Conservation (phyloP, 2,113 vertebrate species). For the Acanthochromis polyacanthus region DNA sequence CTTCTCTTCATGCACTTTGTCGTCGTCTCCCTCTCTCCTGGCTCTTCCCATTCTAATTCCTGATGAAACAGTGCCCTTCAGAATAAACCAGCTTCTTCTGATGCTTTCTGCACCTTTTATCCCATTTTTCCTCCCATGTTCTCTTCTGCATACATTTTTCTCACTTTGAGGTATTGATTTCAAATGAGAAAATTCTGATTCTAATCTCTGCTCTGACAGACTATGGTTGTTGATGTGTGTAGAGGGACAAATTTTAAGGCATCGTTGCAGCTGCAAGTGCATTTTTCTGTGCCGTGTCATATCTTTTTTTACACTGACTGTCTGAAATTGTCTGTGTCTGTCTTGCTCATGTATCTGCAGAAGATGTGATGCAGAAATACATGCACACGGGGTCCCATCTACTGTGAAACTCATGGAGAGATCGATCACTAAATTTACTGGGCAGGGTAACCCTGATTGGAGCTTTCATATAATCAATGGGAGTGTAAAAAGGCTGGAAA, state of each 20-base stretch:
- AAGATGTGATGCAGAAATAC: constrained; percentile 15
- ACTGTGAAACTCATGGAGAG: constrained; percentile 44
- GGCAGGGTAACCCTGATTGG: constrained; percentile 62
- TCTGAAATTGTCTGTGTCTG: constrained; percentile 7
- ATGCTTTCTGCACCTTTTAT: constrained; percentile 31
- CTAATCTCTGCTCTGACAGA: constrained; percentile 13
- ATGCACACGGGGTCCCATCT: constrained; percentile 19
- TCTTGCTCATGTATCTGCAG: constrained; percentile 18
- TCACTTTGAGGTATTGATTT: constrained; percentile 46
- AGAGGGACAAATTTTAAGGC: background rate
- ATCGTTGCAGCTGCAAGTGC: background rate
- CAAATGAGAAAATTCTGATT: constrained; percentile 51
- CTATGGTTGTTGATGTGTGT: background rate
- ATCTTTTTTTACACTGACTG: constrained; percentile 12
- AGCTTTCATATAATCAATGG: constrained; percentile 67
- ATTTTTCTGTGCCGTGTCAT: background rate
- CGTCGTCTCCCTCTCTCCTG: constrained; percentile 22
- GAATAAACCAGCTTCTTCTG: constrained; percentile 46
- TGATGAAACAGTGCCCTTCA: constrained; percentile 64
- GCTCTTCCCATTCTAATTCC: constrained; percentile 55
- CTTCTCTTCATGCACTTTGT: constrained; percentile 41
- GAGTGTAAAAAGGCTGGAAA: constrained; percentile 39
- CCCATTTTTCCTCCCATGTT: constrained; percentile 1
- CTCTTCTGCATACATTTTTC: constrained; percentile 12
- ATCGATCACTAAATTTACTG: constrained; percentile 70